Evolutionary conservation across 2,113 vertebrate genomes (phyloP), one percentile per base, ranked within the genome.

Genomic region (Rhea americana): DNA sequence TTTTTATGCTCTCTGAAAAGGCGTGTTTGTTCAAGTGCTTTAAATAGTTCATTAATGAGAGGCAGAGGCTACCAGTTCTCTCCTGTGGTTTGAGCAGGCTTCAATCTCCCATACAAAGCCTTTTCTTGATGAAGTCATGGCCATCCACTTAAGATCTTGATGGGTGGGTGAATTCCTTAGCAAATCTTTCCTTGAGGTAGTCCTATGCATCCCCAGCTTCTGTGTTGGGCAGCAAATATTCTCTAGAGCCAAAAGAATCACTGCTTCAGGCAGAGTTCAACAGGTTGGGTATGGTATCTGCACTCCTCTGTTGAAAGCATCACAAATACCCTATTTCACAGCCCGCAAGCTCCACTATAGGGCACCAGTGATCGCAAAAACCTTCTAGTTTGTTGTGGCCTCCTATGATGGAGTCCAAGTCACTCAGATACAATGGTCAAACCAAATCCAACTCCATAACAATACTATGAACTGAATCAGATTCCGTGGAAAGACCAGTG

Each of bases 41-140:
- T 75, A 93, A 95, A 91, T 88, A 95, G 65, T 63, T 94, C 81
- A 91, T 88, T 95, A 93, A 90, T 93, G 85, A 90, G 25, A 79
- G 86, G 39, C 26, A 86, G 66, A 86, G 43, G 32, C 26, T 77
- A 86, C 76, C 55, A 91, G 68, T 11, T 90, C 70, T 81, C 87
- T 90, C 0, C 25, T 56, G 56, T 35, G 26, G 13, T 89, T 79
- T 91, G 1, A 88, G 30, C 45, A 66, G 41, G 37, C 12, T 47
- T 91, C 55, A 82, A 68, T 47, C 85, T 85, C 30, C 68, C 55
- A 83, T 32, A 48, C 6, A 79, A 67, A 82, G 6, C 20, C 50
- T 73, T 68, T 72, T 48, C 75, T 82, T 76, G 43, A 48, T 28
- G 61, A 83, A 79, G 61, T 84, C 48, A 56, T 35, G 11, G 48